phyloP scores from a whole-genome alignment of 1,140 invertebrate genomes.

The Drosophila parabipectinata region DNA sequence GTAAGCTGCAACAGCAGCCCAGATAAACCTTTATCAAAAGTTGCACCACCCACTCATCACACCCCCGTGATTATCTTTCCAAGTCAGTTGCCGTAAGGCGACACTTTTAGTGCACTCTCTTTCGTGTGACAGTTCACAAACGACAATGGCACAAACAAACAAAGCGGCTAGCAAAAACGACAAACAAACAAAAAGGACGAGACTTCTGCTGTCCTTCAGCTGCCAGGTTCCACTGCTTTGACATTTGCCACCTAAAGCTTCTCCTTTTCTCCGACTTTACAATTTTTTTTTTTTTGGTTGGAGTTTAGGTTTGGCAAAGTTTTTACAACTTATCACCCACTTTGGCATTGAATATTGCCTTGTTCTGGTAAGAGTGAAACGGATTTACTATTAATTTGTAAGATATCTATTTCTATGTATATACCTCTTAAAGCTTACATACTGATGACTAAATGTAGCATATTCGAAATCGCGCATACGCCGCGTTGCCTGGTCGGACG shows the following conservation, averaged over 20 bases:
- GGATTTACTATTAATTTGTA: background rate
- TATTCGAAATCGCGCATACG: constrained; percentile 38
- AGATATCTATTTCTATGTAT: too few species aligned
- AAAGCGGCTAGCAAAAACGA: background rate
- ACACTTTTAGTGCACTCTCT: constrained; percentile 61
- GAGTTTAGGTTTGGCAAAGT: background rate
- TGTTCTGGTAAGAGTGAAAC: background rate
- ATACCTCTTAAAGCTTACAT: background rate
- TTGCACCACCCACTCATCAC: constrained; percentile 13
- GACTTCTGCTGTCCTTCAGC: constrained; percentile 24
- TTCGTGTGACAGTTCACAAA: constrained; percentile 45
- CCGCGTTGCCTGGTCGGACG: constrained; percentile 10
- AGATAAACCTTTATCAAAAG: constrained; percentile 62
- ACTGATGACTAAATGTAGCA: background rate
- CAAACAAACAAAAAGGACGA: background rate
- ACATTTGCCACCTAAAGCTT: constrained; percentile 30
- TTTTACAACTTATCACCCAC: constrained; percentile 2
- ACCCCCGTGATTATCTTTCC: constrained; percentile 42
- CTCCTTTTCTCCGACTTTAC: background rate
- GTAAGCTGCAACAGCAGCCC: constrained; percentile 31
- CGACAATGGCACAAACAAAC: constrained; percentile 37
- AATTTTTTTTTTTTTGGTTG: background rate
- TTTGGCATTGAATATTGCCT: constrained; percentile 10
- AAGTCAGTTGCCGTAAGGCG: constrained; percentile 56
- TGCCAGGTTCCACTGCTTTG: constrained; percentile 29